Percentiles rank a stretch among this genome's conserved stretches.
phyloP scores from a whole-genome alignment of 2,888 invertebrate species.

The Eupithecia insigniata region DNA sequence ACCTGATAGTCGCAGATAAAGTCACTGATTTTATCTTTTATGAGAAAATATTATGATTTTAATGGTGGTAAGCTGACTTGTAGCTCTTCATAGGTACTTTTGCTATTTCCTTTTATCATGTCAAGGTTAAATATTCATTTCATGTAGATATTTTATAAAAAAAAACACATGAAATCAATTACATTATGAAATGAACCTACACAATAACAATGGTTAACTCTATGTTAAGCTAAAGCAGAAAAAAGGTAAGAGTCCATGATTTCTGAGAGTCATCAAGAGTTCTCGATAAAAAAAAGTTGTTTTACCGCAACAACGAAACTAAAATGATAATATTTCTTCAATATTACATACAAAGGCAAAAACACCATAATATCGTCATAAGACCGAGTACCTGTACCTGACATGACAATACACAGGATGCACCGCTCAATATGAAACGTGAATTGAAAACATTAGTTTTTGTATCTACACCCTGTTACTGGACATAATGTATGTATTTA shows the following conservation, averaged over 20 bases:
- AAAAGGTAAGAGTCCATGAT: no score
- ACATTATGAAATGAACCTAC: no score
- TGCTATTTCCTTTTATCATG: neutral
- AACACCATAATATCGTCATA: neutral
- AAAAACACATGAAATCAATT: no score
- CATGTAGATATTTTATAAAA: no score
- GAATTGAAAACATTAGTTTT: slow-evolving; percentile 49
- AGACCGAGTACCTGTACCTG: slow-evolving; percentile 37
- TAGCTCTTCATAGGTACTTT: neutral
- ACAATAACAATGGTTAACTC: no score
- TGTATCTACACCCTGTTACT: slow-evolving; percentile 22
- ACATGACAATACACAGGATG: slow-evolving; percentile 64
- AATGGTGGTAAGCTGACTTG: neutral
- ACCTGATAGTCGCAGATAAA: slow-evolving; percentile 11
- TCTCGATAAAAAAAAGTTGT: neutral
- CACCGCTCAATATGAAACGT: slow-evolving; percentile 49
- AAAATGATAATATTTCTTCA: neutral
- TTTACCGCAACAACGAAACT: neutral
- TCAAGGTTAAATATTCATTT: neutral
- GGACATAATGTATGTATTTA: no score
- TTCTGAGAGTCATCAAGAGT: no score
- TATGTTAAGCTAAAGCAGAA: no score
- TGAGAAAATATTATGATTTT: slow-evolving; percentile 20
- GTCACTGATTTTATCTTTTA: slow-evolving; percentile 28
- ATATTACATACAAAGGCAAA: neutral